Evolutionary conservation across 2,888 invertebrate genomes (phyloP).

Genomic region (Aricia artaxerxes): DNA sequence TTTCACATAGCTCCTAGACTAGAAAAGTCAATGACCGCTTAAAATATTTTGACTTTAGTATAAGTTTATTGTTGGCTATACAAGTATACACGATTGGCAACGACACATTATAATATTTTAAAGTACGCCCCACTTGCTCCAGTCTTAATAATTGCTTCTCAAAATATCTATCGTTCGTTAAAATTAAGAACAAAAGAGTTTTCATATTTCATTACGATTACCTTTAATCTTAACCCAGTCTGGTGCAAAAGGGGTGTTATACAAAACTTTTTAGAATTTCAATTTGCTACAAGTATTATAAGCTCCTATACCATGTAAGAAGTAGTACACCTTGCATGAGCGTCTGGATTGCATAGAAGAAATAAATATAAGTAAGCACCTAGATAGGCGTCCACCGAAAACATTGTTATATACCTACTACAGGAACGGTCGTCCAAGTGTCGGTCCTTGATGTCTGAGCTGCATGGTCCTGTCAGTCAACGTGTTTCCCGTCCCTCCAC

Average conservation of each 20-base stretch:
- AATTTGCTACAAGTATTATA: not conserved
- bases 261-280: not conserved
- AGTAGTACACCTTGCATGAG: not conserved
- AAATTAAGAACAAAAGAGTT: not conserved
- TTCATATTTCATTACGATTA: not conserved
- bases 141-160: not conserved
- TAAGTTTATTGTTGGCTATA: too few relatives aligned
- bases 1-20: too few relatives aligned
- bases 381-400: not conserved
- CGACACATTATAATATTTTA: too few relatives aligned
- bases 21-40: too few relatives aligned
- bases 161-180: not conserved
- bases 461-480: slow-evolving; percentile 52
- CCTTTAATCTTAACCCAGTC: not conserved
- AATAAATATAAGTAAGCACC: not conserved
- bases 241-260: not conserved
- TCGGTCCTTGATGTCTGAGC: slow-evolving; percentile 4
- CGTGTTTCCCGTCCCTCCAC: slow-evolving; percentile 68
- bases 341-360: not conserved
- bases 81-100: too few relatives aligned
- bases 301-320: not conserved
- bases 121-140: not conserved
- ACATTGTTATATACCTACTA: slow-evolving; percentile 2
- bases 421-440: not conserved
- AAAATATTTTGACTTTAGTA: too few relatives aligned